Evolutionary conservation across 1,140 invertebrate genomes (phyloP).

Genomic region (Sitodiplosis mosellana): DNA sequence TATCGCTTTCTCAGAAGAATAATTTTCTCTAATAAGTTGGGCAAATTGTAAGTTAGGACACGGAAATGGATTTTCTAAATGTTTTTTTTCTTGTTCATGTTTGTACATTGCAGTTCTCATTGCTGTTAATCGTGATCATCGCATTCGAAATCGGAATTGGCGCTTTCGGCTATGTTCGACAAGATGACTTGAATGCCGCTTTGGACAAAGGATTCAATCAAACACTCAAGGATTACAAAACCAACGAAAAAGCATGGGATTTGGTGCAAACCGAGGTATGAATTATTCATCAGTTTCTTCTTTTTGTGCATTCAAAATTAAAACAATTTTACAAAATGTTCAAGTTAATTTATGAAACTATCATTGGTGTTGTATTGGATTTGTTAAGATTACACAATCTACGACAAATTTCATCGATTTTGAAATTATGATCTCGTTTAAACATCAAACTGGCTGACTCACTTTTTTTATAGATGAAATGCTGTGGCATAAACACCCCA

Average conservation of each 20-base stretch:
- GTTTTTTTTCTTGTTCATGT: too few relatives aligned
- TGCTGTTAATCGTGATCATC: constrained; percentile 64
- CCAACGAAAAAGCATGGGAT: constrained; percentile 46
- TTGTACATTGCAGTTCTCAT: constrained; percentile 47
- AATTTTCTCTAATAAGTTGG: too few relatives aligned
- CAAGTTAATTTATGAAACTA: constrained; percentile 2
- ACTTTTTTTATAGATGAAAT: too few relatives aligned
- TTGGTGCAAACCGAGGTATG: constrained; percentile 62
- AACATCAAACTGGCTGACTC: too few relatives aligned
- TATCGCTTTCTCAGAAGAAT: too few relatives aligned
- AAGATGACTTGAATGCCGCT: constrained; percentile 43
- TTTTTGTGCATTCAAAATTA: too few relatives aligned
- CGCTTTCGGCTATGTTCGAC: constrained; percentile 66
- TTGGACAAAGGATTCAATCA: constrained; percentile 44
- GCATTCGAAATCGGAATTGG: constrained; percentile 67
- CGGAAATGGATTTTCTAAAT: too few relatives aligned
- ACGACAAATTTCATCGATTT: too few relatives aligned
- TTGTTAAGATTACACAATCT: too few relatives aligned
- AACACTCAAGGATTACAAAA: constrained; percentile 46
- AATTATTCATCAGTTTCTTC: too few relatives aligned
- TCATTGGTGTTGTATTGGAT: constrained; percentile 11
- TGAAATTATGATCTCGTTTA: too few relatives aligned
- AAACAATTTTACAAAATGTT: background rate
- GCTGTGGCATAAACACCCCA: constrained; percentile 54
- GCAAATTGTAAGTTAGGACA: too few relatives aligned